These are phyloP conservation scores for Catostomus latipinnis DNA, from an alignment of 2,797 vertebrate species.

Conservation along the genomic window DNA sequence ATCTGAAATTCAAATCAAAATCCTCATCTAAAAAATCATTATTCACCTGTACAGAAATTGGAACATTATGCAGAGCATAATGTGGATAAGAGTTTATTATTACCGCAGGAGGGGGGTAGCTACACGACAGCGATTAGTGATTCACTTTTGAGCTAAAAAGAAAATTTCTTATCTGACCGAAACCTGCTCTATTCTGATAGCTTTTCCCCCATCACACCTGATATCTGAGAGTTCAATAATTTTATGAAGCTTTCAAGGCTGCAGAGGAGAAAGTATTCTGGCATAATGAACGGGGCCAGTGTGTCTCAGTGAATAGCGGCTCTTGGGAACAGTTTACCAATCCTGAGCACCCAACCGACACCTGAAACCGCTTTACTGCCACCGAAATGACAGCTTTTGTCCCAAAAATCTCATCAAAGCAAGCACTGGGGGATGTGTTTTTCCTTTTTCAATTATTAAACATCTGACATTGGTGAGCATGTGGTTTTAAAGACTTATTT, in stretches of 20 bases:
- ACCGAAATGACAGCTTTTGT: constrained; percentile 67
- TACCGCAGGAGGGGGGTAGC: not conserved
- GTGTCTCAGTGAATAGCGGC: constrained; percentile 53
- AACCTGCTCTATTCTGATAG: constrained; percentile 44
- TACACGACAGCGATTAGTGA: constrained; percentile 27
- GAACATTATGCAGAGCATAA: constrained; percentile 6
- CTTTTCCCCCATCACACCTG: constrained; percentile 45
- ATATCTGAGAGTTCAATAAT: constrained; percentile 56
- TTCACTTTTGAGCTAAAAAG: constrained; percentile 39
- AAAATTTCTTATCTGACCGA: constrained; percentile 48
- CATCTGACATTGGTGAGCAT: not conserved
- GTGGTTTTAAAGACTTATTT: not conserved
- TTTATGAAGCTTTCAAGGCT: constrained; percentile 49
- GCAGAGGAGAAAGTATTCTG: constrained; percentile 56
- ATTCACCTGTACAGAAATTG: constrained; percentile 12
- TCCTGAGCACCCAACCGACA: constrained; percentile 61
- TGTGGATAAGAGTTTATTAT: not conserved
- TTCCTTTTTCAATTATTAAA: not conserved
- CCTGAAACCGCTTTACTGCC: constrained; percentile 64
- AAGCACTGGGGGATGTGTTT: constrained; percentile 53
- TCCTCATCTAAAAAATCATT: constrained; percentile 25
- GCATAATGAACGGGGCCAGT: constrained; percentile 58
- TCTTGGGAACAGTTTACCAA: constrained; percentile 51
- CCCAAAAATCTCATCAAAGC: constrained; percentile 63
- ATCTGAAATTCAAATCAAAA: constrained; percentile 21